Percentiles rank a stretch among this genome's conserved stretches.
phyloP scores from a whole-genome alignment of 2,888 invertebrate genomes.

The Lapara coniferarum region DNA sequence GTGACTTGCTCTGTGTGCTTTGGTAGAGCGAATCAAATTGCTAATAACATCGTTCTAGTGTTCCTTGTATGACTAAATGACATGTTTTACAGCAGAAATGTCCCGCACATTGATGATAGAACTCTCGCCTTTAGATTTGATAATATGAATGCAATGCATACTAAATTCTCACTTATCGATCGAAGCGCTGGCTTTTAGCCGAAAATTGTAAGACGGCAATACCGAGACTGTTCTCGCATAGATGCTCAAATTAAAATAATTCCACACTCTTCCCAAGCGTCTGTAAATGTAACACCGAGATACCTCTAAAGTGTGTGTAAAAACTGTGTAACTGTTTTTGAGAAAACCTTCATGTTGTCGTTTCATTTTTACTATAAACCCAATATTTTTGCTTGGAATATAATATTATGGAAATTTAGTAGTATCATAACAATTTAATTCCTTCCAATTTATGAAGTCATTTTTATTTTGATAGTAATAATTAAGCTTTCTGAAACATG shows the following conservation, averaged over 20 bases:
- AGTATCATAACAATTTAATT: too few relatives aligned
- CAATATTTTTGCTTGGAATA: constrained; percentile 5
- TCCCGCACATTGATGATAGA: not conserved
- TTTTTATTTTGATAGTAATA: too few relatives aligned
- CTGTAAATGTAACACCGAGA: constrained; percentile 17
- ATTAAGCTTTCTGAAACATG: too few relatives aligned
- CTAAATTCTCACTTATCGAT: constrained; percentile 4
- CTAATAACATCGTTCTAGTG: constrained; percentile 17
- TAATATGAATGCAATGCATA: not conserved
- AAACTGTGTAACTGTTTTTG: constrained; percentile 9
- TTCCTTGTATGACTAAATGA: not conserved
- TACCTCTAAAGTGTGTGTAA: constrained; percentile 10
- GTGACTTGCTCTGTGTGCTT: constrained; percentile 44
- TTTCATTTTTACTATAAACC: not conserved
- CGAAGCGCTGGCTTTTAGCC: constrained; percentile 18
- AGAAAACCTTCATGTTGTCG: constrained; percentile 2
- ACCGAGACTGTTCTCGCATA: constrained; percentile 10
- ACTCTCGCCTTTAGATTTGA: not conserved
- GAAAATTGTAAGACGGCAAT: constrained; percentile 10
- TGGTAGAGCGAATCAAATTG: constrained; percentile 23
- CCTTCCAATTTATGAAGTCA: too few relatives aligned
- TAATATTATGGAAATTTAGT: too few relatives aligned
- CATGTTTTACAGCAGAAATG: not conserved
- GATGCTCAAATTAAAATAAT: constrained; percentile 22
- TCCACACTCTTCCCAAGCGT: not conserved